phyloP scores from a whole-genome alignment of 2,888 invertebrate species.

The Zygogramma bicolorata region DNA sequence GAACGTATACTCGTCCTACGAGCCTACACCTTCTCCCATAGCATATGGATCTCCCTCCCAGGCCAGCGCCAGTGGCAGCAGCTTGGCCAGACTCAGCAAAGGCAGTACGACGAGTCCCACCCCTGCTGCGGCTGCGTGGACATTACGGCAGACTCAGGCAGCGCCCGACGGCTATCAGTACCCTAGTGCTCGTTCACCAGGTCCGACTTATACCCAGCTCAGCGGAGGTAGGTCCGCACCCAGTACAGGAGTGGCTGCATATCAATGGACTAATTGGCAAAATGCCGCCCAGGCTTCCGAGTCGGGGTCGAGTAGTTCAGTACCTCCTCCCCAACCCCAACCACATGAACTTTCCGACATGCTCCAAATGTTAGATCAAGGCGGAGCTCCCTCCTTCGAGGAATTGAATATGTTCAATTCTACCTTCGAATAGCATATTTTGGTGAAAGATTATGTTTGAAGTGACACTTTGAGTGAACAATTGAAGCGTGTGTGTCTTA shows the following conservation, averaged over 20 bases:
- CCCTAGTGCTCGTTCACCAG: slow-evolving; percentile 85
- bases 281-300: slow-evolving; percentile 34
- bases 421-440: slow-evolving; percentile 72
- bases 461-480: slow-evolving; percentile 46
- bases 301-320: slow-evolving; percentile 25
- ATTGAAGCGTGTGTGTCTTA: slow-evolving; percentile 46
- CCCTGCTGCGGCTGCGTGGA: slow-evolving; percentile 77
- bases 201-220: slow-evolving; percentile 85
- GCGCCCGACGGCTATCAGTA: slow-evolving; percentile 78
- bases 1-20: slow-evolving; percentile 79
- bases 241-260: slow-evolving; percentile 56
- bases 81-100: slow-evolving; percentile 75
- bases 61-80: slow-evolving; percentile 72
- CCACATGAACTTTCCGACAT: slow-evolving; percentile 90
- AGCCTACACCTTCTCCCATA: slow-evolving; percentile 81
- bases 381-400: slow-evolving; percentile 85
- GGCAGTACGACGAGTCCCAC: slow-evolving; percentile 76
- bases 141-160: slow-evolving; percentile 73
- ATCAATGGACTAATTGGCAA: slow-evolving; percentile 65
- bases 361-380: slow-evolving; percentile 92
- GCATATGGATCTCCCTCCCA: slow-evolving; percentile 75
- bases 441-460: slow-evolving; percentile 38
- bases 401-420: slow-evolving; percentile 93
- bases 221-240: slow-evolving; percentile 71
- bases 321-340: slow-evolving; percentile 74